phyloP scores from a whole-genome alignment of 2,113 vertebrate genomes.

The Thamnaconus septentrionalis region DNA sequence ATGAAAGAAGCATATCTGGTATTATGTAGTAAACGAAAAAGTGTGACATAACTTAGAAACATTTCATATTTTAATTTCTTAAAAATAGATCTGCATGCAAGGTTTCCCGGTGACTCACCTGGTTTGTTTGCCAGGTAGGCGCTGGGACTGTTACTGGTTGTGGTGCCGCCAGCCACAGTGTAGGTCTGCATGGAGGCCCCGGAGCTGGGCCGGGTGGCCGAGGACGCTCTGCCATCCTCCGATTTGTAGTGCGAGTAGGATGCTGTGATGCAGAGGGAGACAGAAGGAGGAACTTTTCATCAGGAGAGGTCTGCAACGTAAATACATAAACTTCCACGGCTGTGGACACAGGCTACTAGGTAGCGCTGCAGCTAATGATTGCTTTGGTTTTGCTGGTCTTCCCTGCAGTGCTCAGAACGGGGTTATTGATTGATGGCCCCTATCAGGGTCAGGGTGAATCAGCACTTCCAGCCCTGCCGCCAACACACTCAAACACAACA shows the following conservation, averaged over 20 bases:
- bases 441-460: slow-evolving; percentile 37
- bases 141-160: slow-evolving; percentile 55
- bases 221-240: slow-evolving; percentile 81
- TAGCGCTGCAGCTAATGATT: too few species aligned
- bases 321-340: too few species aligned
- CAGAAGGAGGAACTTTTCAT: slow-evolving; percentile 18
- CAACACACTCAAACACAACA: too few species aligned
- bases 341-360: too few species aligned
- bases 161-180: slow-evolving; percentile 33
- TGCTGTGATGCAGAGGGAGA: slow-evolving; percentile 45
- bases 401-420: slow-evolving; percentile 10
- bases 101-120: slow-evolving; percentile 61
- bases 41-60: not conserved
- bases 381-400: not conserved
- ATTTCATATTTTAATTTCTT: not conserved
- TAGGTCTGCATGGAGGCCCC: slow-evolving; percentile 74
- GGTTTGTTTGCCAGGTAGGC: slow-evolving; percentile 69
- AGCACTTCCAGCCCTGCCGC: slow-evolving; percentile 30
- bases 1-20: too few species aligned
- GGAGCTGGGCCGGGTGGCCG: slow-evolving; percentile 60
- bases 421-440: slow-evolving; percentile 43
- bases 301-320: too few species aligned
- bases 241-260: slow-evolving; percentile 74
- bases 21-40: too few species aligned
- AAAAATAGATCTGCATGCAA: not conserved